Percentiles rank a stretch among this genome's conserved stretches.
phyloP scores from a whole-genome alignment of 1,140 invertebrate genomes.

The Sarcophaga peregrina region DNA sequence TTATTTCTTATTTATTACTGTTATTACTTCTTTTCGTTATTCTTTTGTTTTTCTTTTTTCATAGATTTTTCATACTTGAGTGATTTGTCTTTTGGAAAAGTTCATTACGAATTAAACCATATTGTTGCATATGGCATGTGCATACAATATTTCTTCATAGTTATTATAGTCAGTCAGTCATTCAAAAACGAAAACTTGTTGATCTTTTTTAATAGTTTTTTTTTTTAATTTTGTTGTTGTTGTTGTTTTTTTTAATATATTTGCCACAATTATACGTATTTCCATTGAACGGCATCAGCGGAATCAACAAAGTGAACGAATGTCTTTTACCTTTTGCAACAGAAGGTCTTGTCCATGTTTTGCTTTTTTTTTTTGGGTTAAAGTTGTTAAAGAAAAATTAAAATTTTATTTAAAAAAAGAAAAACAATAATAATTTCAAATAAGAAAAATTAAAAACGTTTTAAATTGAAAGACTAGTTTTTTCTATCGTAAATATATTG shows the following conservation, averaged over 20 bases:
- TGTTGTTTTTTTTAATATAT: neutral
- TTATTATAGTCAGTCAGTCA: too few species aligned
- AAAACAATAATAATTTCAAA: too few species aligned
- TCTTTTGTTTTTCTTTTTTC: neutral
- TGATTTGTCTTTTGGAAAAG: neutral
- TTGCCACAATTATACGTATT: too few species aligned
- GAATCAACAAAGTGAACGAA: neutral
- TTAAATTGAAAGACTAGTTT: too few species aligned
- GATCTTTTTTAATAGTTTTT: neutral
- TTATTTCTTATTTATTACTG: conserved; percentile 16
- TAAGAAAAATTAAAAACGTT: too few species aligned
- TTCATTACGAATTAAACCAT: neutral
- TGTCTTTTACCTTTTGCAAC: neutral
- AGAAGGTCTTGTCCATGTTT: conserved; percentile 3
- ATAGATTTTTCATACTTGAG: conserved; percentile 10
- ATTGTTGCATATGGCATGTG: neutral
- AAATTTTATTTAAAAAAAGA: too few species aligned
- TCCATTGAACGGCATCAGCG: too few species aligned
- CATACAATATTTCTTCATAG: neutral
- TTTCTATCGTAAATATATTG: too few species aligned
- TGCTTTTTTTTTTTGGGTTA: neutral
- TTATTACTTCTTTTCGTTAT: neutral
- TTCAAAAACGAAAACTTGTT: conserved; percentile 9
- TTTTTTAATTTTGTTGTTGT: neutral
- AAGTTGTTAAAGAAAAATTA: neutral